Conservation (phyloP, 2,113 vertebrate species). For the Leuciscus idus region DNA sequence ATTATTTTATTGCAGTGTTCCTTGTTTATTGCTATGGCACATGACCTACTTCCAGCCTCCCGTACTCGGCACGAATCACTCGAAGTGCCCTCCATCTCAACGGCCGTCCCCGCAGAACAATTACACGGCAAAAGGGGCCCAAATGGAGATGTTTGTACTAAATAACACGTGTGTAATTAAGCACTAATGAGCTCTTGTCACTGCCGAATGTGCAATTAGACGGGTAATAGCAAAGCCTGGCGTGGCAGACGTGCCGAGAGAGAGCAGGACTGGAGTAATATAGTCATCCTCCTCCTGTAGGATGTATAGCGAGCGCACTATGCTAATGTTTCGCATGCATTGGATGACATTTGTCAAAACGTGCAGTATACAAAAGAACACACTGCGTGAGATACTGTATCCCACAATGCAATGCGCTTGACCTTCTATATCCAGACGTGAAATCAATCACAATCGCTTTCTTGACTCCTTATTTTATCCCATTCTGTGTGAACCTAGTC, state of each 20-base stretch:
- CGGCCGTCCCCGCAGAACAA: slow-evolving; percentile 86
- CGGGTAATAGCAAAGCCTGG: slow-evolving; percentile 86
- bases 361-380: not conserved
- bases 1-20: slow-evolving; percentile 81
- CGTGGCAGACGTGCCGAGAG: slow-evolving; percentile 60
- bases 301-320: not conserved
- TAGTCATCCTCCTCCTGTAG: not conserved
- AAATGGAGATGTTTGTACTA: slow-evolving; percentile 99
- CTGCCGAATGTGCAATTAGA: slow-evolving; percentile 99
- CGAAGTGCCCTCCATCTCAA: slow-evolving; percentile 76
- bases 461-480: not conserved
- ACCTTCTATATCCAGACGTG: not conserved
- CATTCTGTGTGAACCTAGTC: not conserved
- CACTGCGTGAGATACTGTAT: not conserved
- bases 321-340: not conserved
- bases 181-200: slow-evolving; percentile 99
- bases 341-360: slow-evolving; percentile 1
- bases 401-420: slow-evolving; percentile 1
- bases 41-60: slow-evolving; percentile 82
- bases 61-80: slow-evolving; percentile 60
- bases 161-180: slow-evolving; percentile 99
- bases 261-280: slow-evolving; percentile 64
- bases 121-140: slow-evolving; percentile 90
- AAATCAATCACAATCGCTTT: slow-evolving; percentile 6
- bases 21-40: slow-evolving; percentile 77